These are phyloP conservation scores for Porphyrio hochstetteri DNA, from an alignment of 2,113 vertebrate species.

Conservation along the genomic window DNA sequence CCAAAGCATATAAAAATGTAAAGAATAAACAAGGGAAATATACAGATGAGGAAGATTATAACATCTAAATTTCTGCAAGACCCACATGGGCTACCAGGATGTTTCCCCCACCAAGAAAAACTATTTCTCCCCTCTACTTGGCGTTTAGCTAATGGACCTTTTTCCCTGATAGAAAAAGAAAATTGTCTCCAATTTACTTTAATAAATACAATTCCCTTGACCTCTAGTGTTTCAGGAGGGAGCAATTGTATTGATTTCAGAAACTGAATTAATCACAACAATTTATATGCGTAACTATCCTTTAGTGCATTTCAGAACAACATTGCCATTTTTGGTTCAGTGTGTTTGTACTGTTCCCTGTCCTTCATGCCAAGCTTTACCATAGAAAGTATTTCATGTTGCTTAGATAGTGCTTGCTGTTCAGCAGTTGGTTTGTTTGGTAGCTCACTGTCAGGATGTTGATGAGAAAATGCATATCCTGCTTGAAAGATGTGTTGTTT, in stretches of 20 bases:
- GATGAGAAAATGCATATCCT: not conserved
- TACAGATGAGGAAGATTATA: not conserved
- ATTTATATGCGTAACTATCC: slow-evolving; percentile 52
- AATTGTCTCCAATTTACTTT: slow-evolving; percentile 23
- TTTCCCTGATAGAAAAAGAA: slow-evolving; percentile 2
- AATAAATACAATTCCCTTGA: slow-evolving; percentile 20
- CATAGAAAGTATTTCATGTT: not conserved
- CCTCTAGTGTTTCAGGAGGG: not conserved
- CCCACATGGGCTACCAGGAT: not conserved
- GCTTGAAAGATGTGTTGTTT: not conserved
- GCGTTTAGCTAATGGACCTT: not conserved
- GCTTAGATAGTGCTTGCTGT: not conserved
- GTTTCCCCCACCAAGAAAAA: not conserved
- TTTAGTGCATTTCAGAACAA: slow-evolving; percentile 50
- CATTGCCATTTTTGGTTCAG: slow-evolving; percentile 38
- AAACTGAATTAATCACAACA: slow-evolving; percentile 53
- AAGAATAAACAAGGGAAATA: not conserved
- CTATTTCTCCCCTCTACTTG: not conserved
- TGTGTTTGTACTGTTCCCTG: not conserved
- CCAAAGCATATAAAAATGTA: not conserved
- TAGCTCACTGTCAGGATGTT: not conserved
- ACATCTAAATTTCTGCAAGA: not conserved
- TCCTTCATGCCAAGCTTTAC: not conserved
- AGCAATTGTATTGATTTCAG: slow-evolving; percentile 58
- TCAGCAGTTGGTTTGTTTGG: not conserved